Base-by-base conservation (phyloP, 2,888 invertebrate species). In the Drosophila buzzatii region DNA sequence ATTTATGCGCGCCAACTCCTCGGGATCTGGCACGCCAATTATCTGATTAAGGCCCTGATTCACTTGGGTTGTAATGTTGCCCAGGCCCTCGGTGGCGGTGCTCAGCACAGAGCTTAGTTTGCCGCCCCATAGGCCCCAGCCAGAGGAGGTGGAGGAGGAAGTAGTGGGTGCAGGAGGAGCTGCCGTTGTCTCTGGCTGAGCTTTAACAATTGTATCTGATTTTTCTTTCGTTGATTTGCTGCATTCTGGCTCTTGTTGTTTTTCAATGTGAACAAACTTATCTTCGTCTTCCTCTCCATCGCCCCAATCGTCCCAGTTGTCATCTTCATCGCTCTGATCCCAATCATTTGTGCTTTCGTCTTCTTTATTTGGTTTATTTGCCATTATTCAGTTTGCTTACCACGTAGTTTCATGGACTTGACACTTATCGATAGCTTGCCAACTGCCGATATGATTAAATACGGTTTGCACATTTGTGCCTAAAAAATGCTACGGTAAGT, bases 1-100 rank as follows among this genome's bases (percentile, higher is more conserved):
- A 78, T 91, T 92, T 44, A 94, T 92, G 73, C 94, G 94, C 0
- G 96, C 97, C 64, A 97, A 87, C 89, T 97, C 96, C 90, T 96
- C 96, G 0, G 98, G 97, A 85, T 97, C 95, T 1, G 98, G 97
- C 0, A 96, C 96, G 4, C 97, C 98, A 41, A 98, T 96, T 16
- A 96, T 95, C 45, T 95, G 95, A 94, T 98, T 98, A 68, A 98
- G 91, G 14, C 97, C 97, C 93, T 97, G 96, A 42, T 97, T 96
- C 39, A 98, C 96, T 85, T 97, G 96, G 76, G 93, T 95, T 4
- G 97, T 97, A 59, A 98, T 94, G n/a, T 95, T 95, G 12, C 95
- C 95, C 14, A 97, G 95, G 8, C 97, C 95, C 66, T 95, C 95
- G 8, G 95, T 95, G 1, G 98, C 98, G 9, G 96, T 95, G 69